Evolutionary conservation across 2,113 vertebrate genomes (phyloP), one percentile per base, ranked within the genome.

Genomic region (Zonotrichia leucophrys): DNA sequence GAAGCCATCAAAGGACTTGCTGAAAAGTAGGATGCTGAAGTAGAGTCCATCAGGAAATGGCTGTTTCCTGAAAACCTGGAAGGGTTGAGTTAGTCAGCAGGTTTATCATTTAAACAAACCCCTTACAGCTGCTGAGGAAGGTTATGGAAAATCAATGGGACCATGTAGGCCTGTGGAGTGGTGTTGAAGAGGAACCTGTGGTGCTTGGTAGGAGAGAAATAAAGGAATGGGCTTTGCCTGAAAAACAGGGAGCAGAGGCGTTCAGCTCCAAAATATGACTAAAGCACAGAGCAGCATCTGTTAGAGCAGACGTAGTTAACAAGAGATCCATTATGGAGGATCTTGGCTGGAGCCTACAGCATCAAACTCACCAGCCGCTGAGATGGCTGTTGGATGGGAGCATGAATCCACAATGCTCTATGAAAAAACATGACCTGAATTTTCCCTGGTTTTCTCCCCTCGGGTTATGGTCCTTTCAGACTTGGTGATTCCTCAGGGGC

Each of bases 51-150:
- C 24, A 83, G 82, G 83, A 94, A 94, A 78, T 13, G n/a, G 14
- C n/a, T 72, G 23, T 83, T 88, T 89, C 74, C 79, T 93, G 77
- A 75, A 91, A 92, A 28, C 28, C 49, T 92, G 63, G 58, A 89
- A 87, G 14, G 49, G n/a, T 81, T 87, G 64, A 69, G 31, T 77
- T 93, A 81, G 52, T 83, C 62, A 81, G 35, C 47, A 87, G n/a
- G 30, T 89, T 90, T 88, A 63, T 53, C 39, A 47, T 50, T 87
- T 66, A 83, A 73, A 44, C 20, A 74, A 88, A 68, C 12, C 5
- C 4, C 22, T 80, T 69, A 37, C 21, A 74, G 44, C 37, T 86
- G 28, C 52, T 72, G 27, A 52, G 27, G 11, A 80, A 7, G 7
- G 18, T 67, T 89, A 47, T 35, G 35, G 77, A 84, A 91, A 87